Evolutionary conservation across 2,888 invertebrate genomes (phyloP), one percentile per base, ranked within the genome.

Genomic region (Crematogaster levior): DNA sequence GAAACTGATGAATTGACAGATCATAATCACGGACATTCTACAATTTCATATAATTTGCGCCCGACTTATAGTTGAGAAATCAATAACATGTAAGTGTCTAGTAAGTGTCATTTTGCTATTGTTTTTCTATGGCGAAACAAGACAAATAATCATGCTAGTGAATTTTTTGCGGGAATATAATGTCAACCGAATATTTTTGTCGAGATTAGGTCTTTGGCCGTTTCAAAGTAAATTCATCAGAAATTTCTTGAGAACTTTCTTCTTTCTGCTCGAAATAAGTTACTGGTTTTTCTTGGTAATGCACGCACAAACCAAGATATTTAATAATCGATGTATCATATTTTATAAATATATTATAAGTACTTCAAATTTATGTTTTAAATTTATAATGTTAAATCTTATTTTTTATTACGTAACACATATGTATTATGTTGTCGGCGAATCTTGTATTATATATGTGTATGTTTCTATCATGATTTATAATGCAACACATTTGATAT

Each of bases 201-300:
- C 30, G 21, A n/a, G n/a, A 30, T 9, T 4, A 3, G 72, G 72
- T 3, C 21, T 58, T 30, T 73, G 72, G 72, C 72, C 72, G 43
- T 73, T 73, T 46, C 72, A 73, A 58, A 58, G 4, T n/a, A 46
- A 46, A 12, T 5, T 3, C 7, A 1, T n/a, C 3, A 58, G 43
- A 73, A 34, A 34, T 51, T 43, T 43, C 1, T 73, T 73, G 1
- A n/a, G 15, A 21, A 58, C 21, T 3, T 58, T 43, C 58, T 46
- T 43, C 30, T 30, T 73, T 12, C n/a, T 58, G 9, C 12, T 73
- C 15, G 58, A 73, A 43, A 73, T 73, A n/a, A 73, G 58, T 73
- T 73, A 73, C n/a, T 21, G 3, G 3, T 15, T n/a, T 7, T 73
- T 73, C 21, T 58, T 58, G 72, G 72, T 73, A 72, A 70, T 53